A percentile compares a stretch with the other conserved stretches of the same genome.
These are phyloP conservation scores for Acleris cristana DNA, from an alignment of 2,888 invertebrate species.

Conservation along the genomic window DNA sequence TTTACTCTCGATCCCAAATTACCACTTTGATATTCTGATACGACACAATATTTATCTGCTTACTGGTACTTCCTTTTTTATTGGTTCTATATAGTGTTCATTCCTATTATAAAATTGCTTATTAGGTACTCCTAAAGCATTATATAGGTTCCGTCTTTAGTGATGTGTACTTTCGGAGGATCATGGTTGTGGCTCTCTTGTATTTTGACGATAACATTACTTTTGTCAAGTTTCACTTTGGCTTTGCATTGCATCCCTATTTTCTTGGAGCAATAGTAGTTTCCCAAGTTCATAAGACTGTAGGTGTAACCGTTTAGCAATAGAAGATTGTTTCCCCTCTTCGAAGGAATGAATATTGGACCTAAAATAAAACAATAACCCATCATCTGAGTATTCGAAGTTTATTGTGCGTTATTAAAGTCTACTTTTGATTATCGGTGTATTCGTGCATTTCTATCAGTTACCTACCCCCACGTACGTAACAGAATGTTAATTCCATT, in stretches of 20 bases:
- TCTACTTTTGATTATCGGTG: no score
- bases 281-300: not conserved
- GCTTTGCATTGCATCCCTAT: slow-evolving; percentile 11
- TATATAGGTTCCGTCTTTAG: slow-evolving; percentile 1
- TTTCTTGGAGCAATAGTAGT: slow-evolving; percentile 15
- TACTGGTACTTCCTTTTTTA: no score
- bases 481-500: no score
- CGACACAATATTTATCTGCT: no score
- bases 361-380: slow-evolving; percentile 14
- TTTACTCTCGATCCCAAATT: no score
- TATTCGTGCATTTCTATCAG: no score
- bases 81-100: not conserved
- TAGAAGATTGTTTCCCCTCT: slow-evolving; percentile 4
- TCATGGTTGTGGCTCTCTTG: slow-evolving; percentile 9
- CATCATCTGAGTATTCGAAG: no score
- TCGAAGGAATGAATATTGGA: slow-evolving; percentile 5
- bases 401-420: no score
- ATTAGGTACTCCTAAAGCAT: not conserved
- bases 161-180: not conserved
- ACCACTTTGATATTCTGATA: no score
- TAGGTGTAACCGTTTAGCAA: slow-evolving; percentile 12
- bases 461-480: no score
- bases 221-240: slow-evolving; percentile 12
- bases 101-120: not conserved
- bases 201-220: not conserved